These are phyloP conservation scores for Micromesistius poutassou DNA, from an alignment of 2,797 vertebrate species.

Conservation along the genomic window DNA sequence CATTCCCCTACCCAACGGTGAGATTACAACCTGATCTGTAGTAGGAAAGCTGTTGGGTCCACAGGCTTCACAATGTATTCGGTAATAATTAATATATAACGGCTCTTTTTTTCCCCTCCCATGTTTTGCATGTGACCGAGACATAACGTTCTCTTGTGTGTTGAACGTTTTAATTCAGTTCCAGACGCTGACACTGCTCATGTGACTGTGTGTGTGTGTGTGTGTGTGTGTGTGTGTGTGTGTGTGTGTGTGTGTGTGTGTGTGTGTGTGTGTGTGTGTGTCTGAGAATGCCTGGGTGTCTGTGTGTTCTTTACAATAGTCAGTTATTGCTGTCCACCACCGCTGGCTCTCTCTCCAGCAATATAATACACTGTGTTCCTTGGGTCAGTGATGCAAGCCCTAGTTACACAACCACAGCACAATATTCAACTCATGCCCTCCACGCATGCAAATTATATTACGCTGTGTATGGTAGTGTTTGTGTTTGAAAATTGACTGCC, in stretches of 20 bases:
- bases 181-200: conserved; percentile 29
- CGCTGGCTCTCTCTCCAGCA: background rate
- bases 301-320: conserved; percentile 46
- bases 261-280: conserved; percentile 11
- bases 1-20: conserved; percentile 76
- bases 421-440: conserved; percentile 23
- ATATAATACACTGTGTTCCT: conserved; percentile 29
- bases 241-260: conserved; percentile 32
- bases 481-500: background rate
- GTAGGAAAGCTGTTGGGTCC: background rate
- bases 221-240: too few species aligned
- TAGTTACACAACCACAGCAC: conserved; percentile 42
- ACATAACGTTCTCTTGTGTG: conserved; percentile 29
- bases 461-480: background rate
- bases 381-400: background rate
- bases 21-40: conserved; percentile 43
- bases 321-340: conserved; percentile 6
- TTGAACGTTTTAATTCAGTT: conserved; percentile 38
- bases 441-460: background rate
- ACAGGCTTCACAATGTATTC: background rate
- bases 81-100: background rate
- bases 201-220: conserved; percentile 29
- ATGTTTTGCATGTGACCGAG: background rate
- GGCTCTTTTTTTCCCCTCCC: background rate
- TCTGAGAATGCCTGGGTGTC: background rate